Conservation (phyloP, 2,797 vertebrate species). For the Hyperoplus immaculatus region DNA sequence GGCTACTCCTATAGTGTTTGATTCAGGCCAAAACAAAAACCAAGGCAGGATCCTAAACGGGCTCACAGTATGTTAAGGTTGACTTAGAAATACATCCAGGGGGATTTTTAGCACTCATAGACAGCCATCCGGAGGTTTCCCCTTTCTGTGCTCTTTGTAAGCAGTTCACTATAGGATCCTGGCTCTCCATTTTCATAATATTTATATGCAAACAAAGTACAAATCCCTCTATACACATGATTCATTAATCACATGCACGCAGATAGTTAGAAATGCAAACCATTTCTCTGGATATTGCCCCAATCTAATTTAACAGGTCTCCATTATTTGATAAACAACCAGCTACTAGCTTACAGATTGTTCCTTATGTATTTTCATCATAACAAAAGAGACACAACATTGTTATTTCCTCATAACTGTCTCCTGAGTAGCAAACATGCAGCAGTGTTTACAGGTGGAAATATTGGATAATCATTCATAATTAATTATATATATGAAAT, state of each 20-base stretch:
- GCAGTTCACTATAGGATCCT: background rate
- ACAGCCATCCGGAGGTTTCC: background rate
- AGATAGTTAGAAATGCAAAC: background rate
- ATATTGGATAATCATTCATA: too few species aligned
- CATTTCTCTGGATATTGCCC: background rate
- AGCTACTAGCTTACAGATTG: too few species aligned
- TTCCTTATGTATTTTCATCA: too few species aligned
- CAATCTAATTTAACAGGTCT: background rate
- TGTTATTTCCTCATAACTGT: too few species aligned
- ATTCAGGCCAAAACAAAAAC: conserved; percentile 28
- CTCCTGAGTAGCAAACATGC: too few species aligned
- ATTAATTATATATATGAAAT: background rate
- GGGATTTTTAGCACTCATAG: background rate
- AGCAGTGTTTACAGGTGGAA: too few species aligned
- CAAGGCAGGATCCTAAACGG: background rate
- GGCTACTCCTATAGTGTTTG: conserved; percentile 22
- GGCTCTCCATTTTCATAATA: background rate
- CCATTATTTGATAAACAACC: too few species aligned
- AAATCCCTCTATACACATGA: background rate
- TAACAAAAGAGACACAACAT: too few species aligned
- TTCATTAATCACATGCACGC: background rate
- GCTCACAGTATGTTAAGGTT: background rate
- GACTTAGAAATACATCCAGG: conserved; percentile 2
- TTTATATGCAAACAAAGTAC: background rate
- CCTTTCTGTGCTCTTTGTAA: background rate